Evolutionary conservation across 2,113 vertebrate genomes (phyloP), one percentile per base, ranked within the genome.

Genomic region (Psilopsiagon aymara): DNA sequence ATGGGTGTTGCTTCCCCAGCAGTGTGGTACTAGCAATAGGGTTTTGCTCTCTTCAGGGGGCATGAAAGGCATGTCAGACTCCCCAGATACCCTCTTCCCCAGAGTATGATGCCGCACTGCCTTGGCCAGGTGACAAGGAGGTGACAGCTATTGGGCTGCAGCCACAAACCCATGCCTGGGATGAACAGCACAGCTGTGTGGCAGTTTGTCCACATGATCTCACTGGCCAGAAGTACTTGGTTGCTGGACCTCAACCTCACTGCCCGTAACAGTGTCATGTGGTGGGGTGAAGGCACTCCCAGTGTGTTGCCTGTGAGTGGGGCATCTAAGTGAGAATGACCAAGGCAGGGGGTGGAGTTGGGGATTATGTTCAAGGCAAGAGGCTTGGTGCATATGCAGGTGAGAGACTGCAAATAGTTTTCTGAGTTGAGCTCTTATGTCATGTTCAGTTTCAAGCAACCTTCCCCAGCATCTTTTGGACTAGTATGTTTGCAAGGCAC

Each of bases 91-190:
- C 5, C 6, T 16, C 12, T 25, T 69, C 53, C 33, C 18, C 4
- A 9, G 23, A 43, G 44, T 4, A 0, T 10, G 29, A 35, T 43
- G 27, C 53, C 49, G n/a, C 6, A 0, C 25, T 82, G 59, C 59
- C 25, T 57, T 33, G n/a, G 53, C 31, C 23, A 44, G 41, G 19
- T 69, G 62, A 35, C 41, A 55, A 29, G 20, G 41, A 85, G 57
- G 6, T 82, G 46, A 33, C 27, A 2, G 0, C 64, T 39, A 3
- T 6, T 33, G 29, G 28, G 35, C 59, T 67, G 46, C 52, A 73
- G 51, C 44, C 17, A 3, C 0, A 0, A 71, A 53, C 19, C 24
- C 6, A 0, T 31, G 44, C 43, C 47, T 37, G 43, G 28, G 24
- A 21, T 19, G 51, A 52, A n/a, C 28, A 39, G 62, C 59, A n/a